Evolutionary conservation across 2,888 invertebrate species (phyloP).

Genomic region (Dryomyza anilis): DNA sequence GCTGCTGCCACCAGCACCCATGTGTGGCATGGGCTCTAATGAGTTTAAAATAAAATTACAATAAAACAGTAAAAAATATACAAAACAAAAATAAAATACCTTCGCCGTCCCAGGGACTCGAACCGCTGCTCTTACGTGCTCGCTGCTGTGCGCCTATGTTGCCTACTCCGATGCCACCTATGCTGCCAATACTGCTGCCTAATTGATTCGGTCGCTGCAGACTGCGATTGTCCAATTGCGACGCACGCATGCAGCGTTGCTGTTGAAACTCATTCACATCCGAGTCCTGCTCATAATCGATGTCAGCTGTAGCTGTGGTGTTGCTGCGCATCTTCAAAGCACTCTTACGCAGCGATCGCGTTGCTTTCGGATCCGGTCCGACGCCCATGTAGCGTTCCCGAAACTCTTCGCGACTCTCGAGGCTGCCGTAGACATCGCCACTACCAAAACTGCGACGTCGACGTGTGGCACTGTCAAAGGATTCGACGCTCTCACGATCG

Average conservation of each 20-base stretch:
- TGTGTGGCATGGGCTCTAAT: constrained; percentile 43
- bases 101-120: constrained; percentile 66
- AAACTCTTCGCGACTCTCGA: constrained; percentile 60
- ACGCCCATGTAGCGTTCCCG: constrained; percentile 55
- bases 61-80: not conserved
- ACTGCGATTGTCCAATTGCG: constrained; percentile 49
- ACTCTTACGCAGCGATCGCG: constrained; percentile 56
- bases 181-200: constrained; percentile 40
- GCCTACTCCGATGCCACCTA: constrained; percentile 29
- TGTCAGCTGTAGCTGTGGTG: constrained; percentile 55
- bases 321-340: constrained; percentile 48
- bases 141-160: constrained; percentile 40
- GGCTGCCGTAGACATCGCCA: constrained; percentile 60
- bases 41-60: not conserved
- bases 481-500: constrained; percentile 60
- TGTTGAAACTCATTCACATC: constrained; percentile 60
- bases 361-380: constrained; percentile 49
- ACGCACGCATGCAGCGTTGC: constrained; percentile 30
- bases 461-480: constrained; percentile 57
- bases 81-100: constrained; percentile 42
- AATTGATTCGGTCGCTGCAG: constrained; percentile 56
- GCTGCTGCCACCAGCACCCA: constrained; percentile 29
- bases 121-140: constrained; percentile 60
- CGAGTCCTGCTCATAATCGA: constrained; percentile 64
- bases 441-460: constrained; percentile 60